Conservation (phyloP, 2,113 vertebrate species). For the Gymnogyps californianus region DNA sequence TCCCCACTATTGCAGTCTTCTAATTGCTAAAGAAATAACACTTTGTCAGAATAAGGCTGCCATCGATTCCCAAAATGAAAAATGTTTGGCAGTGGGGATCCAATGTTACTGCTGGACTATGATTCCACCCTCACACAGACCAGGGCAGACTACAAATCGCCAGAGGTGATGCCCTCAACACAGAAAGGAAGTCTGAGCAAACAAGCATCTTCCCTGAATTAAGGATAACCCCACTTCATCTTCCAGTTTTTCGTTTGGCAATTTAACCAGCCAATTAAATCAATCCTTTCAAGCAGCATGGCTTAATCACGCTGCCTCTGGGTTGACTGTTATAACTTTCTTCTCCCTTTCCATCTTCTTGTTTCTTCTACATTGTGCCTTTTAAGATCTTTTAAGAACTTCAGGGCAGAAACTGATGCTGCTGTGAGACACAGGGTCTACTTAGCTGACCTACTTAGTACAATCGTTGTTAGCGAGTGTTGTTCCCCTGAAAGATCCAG, state of each 20-base stretch:
- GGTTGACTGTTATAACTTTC: background rate
- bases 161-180: background rate
- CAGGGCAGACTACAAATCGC: background rate
- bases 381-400: background rate
- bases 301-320: background rate
- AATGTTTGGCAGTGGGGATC: background rate
- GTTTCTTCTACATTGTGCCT: background rate
- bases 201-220: background rate
- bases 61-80: background rate
- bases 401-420: background rate
- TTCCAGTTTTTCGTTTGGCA: background rate
- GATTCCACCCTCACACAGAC: fast-evolving
- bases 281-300: background rate
- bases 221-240: background rate
- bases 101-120: background rate
- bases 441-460: conserved; percentile 23
- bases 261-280: background rate
- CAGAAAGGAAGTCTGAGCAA: background rate
- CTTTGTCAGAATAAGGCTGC: background rate
- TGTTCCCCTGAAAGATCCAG: background rate
- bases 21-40: background rate
- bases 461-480: background rate
- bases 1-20: background rate
- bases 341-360: background rate
- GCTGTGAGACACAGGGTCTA: background rate